Evolutionary conservation across 2,113 vertebrate genomes (phyloP), one percentile per base, ranked within the genome.

Genomic region (Pseudopodoces humilis): DNA sequence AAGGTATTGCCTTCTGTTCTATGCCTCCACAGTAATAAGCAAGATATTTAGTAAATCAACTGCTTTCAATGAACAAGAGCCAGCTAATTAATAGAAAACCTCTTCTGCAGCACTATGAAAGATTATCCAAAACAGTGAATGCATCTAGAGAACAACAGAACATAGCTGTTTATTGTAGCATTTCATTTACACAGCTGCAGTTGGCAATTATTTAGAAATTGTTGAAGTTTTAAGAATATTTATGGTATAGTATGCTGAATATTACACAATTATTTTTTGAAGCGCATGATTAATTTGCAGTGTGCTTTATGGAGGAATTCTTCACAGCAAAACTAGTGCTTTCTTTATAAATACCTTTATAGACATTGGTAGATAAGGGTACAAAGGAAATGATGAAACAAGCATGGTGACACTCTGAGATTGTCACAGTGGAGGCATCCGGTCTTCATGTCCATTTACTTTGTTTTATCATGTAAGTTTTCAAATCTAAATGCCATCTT

Each of bases 11-110:
- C 91, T 94, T 97, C 90, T 96, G 79, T 93, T 95, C 91, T 76
- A 17, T 95, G 62, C 79, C 83, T 93, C 72, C 80, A 79, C 82
- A 78, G 83, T 95, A 97, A 96, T 95, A 97, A 96, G 92, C 86
- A 90, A 96, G 95, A 86, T 92, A 97, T 96, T 97, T 96, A 95
- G 94, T 97, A 96, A 96, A 97, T 94, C 65, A 95, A 63, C 89
- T 69, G 78, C 81, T 94, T 96, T 92, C 75, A 92, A 79, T 9
- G 92, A 96, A 91, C 47, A 88, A 96, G 80, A 96, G 59, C 68
- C 92, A 93, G 83, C 92, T 97, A 97, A 98, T 97, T 95, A 97
- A 91, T 90, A 70, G 56, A 49, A 95, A 96, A 89, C 49, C 50
- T 35, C 10, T 93, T 97, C 95, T 96, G 89, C 90, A 90, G 95